Evolutionary conservation across 2,797 vertebrate species (phyloP), one percentile per base, ranked within the genome.

Genomic region (Hirundo rustica): DNA sequence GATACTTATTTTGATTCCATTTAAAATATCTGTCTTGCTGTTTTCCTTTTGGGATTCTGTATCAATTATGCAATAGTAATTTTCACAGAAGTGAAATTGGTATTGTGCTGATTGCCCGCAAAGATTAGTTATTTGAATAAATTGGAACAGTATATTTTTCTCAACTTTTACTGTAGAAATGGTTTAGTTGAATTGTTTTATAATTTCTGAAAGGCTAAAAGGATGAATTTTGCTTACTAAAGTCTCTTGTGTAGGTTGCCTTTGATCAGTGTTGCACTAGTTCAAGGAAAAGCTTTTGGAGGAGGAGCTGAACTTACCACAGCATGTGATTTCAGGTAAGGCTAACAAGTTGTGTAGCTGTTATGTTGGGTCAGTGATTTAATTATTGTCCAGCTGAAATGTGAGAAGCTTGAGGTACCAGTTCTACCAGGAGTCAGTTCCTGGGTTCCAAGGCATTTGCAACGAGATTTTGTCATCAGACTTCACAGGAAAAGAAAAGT

Each of bases 281-380:
- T 99, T 96, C 99, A 99, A 96, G 99, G 99, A 47, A 97, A 96
- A 91, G 99, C 99, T 3, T 51, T 99, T 58, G 99, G 99, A 81
- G 99, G 99, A 92, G 99, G 99, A 44, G 98, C 99, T 72, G 99
- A 99, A 92, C 93, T 99, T 84, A 97, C 97, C 47, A 99, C 99
- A 11, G 99, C 99, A 13, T 99, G 99, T 90, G 99, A 99, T 97
- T 99, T 99, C 97, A 99, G 99, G 99, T 99, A 96, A 89, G 96
- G n/a, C 62, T 21, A 72, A 74, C 66, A 55, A 21, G 44, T 51
- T 76, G 53, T 81, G 27, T 58, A 65, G 38, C 44, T 72, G 29
- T 42, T 29, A 2, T 3, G 6, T 34, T 83, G 32, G 8, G 16
- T 42, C 22, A 13, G 20, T 42, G 8, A 40, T 65, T 58, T 80